Percentiles rank a stretch among this genome's conserved stretches.
Conservation (phyloP, 2,888 invertebrate species). For the Caenorhabditis sp. region DNA sequence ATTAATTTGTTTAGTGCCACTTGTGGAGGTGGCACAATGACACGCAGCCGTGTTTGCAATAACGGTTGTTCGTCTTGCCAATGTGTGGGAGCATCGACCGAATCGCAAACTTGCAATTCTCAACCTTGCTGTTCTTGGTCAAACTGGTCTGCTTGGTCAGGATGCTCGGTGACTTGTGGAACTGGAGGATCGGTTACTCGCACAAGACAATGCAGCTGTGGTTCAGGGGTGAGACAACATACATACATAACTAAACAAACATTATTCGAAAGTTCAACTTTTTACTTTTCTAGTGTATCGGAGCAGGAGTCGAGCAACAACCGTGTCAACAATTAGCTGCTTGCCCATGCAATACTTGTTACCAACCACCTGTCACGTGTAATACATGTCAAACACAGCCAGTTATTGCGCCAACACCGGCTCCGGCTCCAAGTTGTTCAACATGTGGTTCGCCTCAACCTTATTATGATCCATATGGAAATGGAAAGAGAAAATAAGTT, state of each 20-base stretch:
- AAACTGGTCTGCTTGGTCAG: conserved; percentile 47
- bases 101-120: conserved; percentile 49
- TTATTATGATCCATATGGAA: conserved; percentile 51
- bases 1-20: conserved; percentile 33
- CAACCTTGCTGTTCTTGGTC: conserved; percentile 54
- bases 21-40: conserved; percentile 51
- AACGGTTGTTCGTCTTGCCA: conserved; percentile 49
- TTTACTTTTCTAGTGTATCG: conserved; percentile 41
- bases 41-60: conserved; percentile 51
- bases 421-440: conserved; percentile 46
- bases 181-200: conserved; percentile 41
- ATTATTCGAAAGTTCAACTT: background rate
- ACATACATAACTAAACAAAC: no score
- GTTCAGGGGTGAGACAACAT: conserved; percentile 42
- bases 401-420: conserved; percentile 14
- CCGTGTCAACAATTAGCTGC: conserved; percentile 46
- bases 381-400: conserved; percentile 40
- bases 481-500: conserved; percentile 42
- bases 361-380: conserved; percentile 37
- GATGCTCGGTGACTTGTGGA: conserved; percentile 49
- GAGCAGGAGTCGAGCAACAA: conserved; percentile 45
- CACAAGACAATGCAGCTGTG: conserved; percentile 46
- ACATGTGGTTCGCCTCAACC: conserved; percentile 47
- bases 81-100: conserved; percentile 44
- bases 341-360: conserved; percentile 50